These are phyloP conservation scores for Herpailurus yagouaroundi DNA, from an alignment of 2,113 vertebrate genomes.

Conservation along the genomic window DNA sequence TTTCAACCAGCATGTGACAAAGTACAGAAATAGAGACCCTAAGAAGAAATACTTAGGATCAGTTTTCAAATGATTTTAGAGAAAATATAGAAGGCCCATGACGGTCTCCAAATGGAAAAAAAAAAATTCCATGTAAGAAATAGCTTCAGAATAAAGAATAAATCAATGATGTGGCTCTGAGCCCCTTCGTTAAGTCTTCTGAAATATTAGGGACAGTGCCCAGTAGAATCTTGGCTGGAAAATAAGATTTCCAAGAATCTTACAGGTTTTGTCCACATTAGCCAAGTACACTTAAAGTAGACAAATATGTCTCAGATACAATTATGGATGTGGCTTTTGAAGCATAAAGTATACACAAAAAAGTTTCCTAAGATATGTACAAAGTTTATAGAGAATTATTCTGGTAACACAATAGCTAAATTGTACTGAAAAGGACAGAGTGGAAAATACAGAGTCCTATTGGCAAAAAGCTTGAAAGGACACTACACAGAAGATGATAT, in stretches of 20 bases:
- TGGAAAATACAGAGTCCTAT: background rate
- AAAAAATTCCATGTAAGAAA: background rate
- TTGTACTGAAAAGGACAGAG: background rate
- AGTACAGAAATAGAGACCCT: background rate
- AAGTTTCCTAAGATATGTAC: too few relatives aligned
- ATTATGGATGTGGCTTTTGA: too few relatives aligned
- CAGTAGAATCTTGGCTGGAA: background rate
- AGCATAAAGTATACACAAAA: too few relatives aligned
- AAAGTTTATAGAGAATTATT: background rate
- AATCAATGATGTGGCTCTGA: background rate
- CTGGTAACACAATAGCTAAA: background rate
- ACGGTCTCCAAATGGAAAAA: background rate
- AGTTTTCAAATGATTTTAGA: background rate
- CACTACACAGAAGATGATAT: background rate
- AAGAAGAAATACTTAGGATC: background rate
- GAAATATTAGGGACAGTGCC: background rate
- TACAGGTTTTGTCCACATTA: background rate
- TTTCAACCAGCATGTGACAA: background rate
- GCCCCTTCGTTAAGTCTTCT: background rate
- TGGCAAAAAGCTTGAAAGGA: background rate
- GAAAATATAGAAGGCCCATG: background rate
- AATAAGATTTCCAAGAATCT: background rate
- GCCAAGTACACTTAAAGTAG: background rate
- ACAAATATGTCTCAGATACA: too few relatives aligned
- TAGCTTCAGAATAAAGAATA: background rate